These are phyloP conservation scores for Rhincodon typus DNA, from an alignment of 2,797 vertebrate genomes.

Conservation along the genomic window DNA sequence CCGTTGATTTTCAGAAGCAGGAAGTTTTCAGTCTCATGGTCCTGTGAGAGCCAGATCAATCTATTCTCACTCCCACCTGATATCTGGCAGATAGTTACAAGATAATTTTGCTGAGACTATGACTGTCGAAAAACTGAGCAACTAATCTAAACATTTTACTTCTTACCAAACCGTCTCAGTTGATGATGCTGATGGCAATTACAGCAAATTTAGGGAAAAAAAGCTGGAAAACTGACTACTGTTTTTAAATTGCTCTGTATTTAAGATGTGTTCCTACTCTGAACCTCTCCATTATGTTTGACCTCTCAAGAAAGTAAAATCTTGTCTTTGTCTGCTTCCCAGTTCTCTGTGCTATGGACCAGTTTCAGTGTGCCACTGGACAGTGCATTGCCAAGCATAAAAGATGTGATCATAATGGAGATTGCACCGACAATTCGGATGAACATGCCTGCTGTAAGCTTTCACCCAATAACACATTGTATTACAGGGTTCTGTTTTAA, in stretches of 20 bases:
- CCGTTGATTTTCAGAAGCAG: neutral
- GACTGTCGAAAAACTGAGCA: neutral
- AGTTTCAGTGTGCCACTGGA: conserved; percentile 83
- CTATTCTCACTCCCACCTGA: neutral
- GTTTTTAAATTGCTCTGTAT: neutral
- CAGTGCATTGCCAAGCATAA: conserved; percentile 90
- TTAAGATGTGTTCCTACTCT: neutral
- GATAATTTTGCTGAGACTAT: neutral
- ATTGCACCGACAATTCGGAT: conserved; percentile 87
- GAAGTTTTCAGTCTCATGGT: neutral
- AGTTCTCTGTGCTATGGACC: conserved; percentile 79
- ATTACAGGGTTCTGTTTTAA: conserved; percentile 43
- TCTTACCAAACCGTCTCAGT: neutral
- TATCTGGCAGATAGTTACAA: neutral
- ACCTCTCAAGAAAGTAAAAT: neutral
- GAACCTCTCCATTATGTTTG: neutral
- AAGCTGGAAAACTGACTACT: neutral
- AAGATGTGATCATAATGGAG: conserved; percentile 87
- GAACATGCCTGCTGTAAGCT: conserved; percentile 91
- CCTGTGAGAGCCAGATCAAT: neutral
- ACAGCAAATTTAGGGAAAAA: neutral
- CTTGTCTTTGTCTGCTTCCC: conserved; percentile 39
- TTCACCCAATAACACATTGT: conserved; percentile 36
- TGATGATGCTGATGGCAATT: neutral
- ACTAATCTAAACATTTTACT: neutral